Evolutionary conservation across 92 coral and sea anemone genomes (phyloP).

Genomic region (Desmophyllum pertusum): DNA sequence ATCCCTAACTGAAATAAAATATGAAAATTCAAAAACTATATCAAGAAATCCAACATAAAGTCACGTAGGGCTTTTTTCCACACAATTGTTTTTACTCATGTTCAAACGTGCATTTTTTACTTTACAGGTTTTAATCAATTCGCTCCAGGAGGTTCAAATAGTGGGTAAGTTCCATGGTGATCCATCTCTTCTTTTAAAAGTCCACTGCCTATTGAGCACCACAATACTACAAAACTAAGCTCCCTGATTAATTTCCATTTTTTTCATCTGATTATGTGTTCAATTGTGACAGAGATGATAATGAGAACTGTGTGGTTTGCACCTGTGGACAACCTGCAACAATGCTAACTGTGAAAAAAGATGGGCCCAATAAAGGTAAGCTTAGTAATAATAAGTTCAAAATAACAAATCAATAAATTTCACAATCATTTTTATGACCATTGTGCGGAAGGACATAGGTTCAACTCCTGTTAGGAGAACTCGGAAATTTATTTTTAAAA

Average conservation of each 20-base stretch:
- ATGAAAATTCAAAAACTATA: too few relatives aligned
- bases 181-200: neutral
- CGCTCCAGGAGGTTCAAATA: neutral
- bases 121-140: conserved; percentile 35
- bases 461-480: too few relatives aligned
- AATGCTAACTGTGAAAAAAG: conserved; percentile 70
- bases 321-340: conserved; percentile 70
- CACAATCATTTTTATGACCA: too few relatives aligned
- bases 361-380: conserved; percentile 77
- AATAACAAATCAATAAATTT: neutral
- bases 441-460: too few relatives aligned
- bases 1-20: too few relatives aligned
- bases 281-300: conserved; percentile 25
- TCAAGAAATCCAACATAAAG: too few relatives aligned
- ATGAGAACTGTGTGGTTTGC: conserved; percentile 79
- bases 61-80: too few relatives aligned
- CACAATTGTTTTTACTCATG: too few relatives aligned
- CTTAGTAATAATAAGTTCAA: neutral
- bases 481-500: too few relatives aligned
- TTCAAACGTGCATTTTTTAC: too few relatives aligned
- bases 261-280: neutral
- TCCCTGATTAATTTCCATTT: neutral
- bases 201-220: too few relatives aligned
- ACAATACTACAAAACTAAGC: neutral
- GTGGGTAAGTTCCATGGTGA: conserved; percentile 11